Conservation (phyloP, 2,797 vertebrate species). For the Gouania willdenowi region DNA sequence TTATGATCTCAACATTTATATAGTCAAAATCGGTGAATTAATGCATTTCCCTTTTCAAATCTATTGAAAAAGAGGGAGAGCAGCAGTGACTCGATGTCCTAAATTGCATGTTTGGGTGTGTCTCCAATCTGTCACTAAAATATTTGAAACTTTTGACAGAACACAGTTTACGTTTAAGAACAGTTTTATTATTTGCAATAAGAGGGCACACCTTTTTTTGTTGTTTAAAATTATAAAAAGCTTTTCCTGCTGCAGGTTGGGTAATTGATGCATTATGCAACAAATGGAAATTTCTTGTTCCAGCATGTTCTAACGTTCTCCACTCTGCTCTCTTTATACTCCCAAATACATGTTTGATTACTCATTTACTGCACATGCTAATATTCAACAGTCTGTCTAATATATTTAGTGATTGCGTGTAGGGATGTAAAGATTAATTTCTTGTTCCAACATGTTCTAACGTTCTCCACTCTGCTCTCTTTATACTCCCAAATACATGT, state of each 20-base stretch:
- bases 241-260: not conserved
- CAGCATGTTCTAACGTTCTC: not conserved
- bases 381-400: no score
- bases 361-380: no score
- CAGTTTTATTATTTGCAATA: slow-evolving; percentile 12
- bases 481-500: not conserved
- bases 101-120: no score
- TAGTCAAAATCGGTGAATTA: no score
- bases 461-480: not conserved
- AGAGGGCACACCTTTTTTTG: not conserved
- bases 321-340: not conserved
- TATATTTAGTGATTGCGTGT: no score
- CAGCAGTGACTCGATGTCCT: no score
- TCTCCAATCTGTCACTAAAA: slow-evolving; percentile 14
- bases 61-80: no score
- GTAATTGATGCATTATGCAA: slow-evolving; percentile 14
- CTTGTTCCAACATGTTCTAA: not conserved
- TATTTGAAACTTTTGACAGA: slow-evolving; percentile 12
- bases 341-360: no score
- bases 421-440: no score
- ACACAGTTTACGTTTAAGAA: slow-evolving; percentile 7
- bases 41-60: no score
- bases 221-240: not conserved
- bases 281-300: slow-evolving; percentile 1
- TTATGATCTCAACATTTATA: no score